These are phyloP conservation scores for Saccopteryx leptura DNA, from an alignment of 2,113 vertebrate species.

Conservation along the genomic window DNA sequence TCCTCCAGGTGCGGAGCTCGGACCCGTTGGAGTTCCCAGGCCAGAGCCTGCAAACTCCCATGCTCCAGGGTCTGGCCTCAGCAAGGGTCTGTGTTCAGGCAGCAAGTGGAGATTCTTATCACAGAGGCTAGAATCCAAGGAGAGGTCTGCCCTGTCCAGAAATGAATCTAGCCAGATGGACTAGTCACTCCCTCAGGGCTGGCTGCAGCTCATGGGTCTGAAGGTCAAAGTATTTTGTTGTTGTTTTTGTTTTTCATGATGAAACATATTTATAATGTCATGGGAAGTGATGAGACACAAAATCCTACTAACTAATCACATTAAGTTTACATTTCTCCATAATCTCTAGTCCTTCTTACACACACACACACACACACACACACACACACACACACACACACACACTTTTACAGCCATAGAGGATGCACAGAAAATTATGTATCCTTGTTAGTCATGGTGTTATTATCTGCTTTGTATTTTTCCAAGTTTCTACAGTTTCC, in stretches of 20 bases:
- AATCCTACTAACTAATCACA: not conserved
- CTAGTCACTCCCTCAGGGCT: not conserved
- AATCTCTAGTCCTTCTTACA: not conserved
- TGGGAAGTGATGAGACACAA: not conserved
- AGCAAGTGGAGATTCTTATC: not conserved
- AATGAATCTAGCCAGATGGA: not conserved
- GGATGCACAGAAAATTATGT: not conserved
- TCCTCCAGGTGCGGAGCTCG: not conserved
- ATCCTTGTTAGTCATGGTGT: not conserved
- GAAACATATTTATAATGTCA: slow-evolving; percentile 11
- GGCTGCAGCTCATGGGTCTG: not conserved
- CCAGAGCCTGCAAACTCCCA: not conserved
- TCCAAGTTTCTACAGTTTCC: not conserved
- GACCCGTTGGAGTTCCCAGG: not conserved
- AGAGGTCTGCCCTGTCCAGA: not conserved
- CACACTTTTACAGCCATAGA: not conserved
- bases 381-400: not conserved
- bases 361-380: not conserved
- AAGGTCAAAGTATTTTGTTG: not conserved
- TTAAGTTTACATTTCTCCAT: not conserved
- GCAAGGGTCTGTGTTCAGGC: not conserved
- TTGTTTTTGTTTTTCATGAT: not conserved
- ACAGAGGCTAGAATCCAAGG: not conserved
- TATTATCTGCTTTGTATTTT: slow-evolving; percentile 14
- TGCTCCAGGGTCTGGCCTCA: not conserved